Conservation (phyloP, 2,797 vertebrate species). For the Myiothlypis chrysogaster region DNA sequence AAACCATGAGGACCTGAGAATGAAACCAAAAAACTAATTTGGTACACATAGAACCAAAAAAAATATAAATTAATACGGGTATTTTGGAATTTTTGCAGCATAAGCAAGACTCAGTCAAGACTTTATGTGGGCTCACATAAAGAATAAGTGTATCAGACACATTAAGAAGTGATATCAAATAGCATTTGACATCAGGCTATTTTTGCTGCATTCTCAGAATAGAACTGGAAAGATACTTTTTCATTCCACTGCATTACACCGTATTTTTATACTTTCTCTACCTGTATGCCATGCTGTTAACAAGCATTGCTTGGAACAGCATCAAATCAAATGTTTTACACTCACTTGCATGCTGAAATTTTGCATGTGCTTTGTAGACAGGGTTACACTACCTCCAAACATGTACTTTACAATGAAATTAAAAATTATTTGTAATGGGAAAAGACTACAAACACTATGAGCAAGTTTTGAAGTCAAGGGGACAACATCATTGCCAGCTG, state of each 20-base stretch:
- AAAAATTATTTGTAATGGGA: not conserved
- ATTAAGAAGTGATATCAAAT: constrained; percentile 28
- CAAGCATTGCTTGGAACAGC: not conserved
- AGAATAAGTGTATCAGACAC: constrained; percentile 21
- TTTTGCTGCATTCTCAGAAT: constrained; percentile 28
- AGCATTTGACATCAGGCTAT: constrained; percentile 52
- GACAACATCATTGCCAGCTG: not conserved
- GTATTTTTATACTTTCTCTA: not conserved
- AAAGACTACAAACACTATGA: not conserved
- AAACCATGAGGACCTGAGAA: not conserved
- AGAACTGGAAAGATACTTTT: not conserved
- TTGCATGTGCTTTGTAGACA: not conserved
- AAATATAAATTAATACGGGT: not conserved
- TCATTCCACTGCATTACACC: not conserved
- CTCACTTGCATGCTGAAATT: not conserved
- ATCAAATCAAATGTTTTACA: not conserved
- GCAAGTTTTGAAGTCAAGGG: not conserved
- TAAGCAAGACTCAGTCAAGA: no score
- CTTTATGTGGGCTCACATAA: not conserved
- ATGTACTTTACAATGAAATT: not conserved
- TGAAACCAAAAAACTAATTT: not conserved
- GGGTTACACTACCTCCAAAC: not conserved
- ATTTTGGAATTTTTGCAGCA: not conserved
- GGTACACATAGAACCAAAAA: not conserved
- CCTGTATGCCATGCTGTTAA: not conserved